These are phyloP conservation scores for Panthera tigris DNA, from an alignment of 2,113 vertebrate species.

Conservation along the genomic window DNA sequence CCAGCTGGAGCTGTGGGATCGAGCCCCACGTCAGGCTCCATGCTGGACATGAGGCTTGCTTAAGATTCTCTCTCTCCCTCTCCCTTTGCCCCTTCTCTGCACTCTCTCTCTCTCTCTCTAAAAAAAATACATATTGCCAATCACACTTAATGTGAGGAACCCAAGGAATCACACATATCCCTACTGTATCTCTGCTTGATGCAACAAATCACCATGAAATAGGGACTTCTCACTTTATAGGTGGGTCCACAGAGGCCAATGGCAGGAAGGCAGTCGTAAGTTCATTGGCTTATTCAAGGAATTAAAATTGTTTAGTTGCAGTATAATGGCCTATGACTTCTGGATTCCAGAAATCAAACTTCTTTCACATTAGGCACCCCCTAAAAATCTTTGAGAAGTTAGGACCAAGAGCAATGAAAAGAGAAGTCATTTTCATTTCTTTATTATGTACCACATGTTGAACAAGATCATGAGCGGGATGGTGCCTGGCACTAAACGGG, in stretches of 20 bases:
- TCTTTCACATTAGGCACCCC: neutral
- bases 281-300: neutral
- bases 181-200: neutral
- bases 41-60: too few species aligned
- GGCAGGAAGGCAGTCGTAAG: neutral
- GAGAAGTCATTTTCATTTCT: neutral
- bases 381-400: neutral
- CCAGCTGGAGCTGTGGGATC: too few species aligned
- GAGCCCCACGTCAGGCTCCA: too few species aligned
- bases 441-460: neutral
- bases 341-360: neutral
- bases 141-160: neutral
- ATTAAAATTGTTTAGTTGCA: neutral
- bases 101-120: too few species aligned
- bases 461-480: fast-evolving
- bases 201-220: neutral
- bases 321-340: neutral
- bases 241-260: neutral
- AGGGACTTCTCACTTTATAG: neutral
- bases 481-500: neutral
- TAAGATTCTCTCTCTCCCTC: too few species aligned
- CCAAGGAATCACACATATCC: neutral
- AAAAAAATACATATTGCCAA: slow-evolving; percentile 30
- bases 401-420: neutral
- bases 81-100: too few species aligned